These are phyloP conservation scores for Sussaba pulchella DNA, from an alignment of 2,888 invertebrate species.

Conservation along the genomic window DNA sequence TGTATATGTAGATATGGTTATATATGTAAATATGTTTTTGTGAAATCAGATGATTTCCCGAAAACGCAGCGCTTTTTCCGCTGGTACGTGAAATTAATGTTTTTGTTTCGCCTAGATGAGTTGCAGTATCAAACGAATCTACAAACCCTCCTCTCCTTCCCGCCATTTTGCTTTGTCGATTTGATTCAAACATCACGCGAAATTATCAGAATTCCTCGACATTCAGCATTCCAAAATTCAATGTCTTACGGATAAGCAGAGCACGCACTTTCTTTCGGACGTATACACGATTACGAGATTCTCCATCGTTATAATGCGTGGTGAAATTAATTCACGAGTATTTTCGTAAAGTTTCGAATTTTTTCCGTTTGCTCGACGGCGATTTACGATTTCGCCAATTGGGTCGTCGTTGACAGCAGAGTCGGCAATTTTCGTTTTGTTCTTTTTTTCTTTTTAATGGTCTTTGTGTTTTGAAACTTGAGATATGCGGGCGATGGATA, in stretches of 20 bases:
- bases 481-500: slow-evolving; percentile 29
- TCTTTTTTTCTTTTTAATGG: background rate
- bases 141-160: background rate
- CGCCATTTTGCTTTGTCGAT: slow-evolving; percentile 11
- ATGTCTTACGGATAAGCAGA: slow-evolving; percentile 11
- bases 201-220: slow-evolving; percentile 17
- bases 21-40: background rate
- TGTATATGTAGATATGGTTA: too few relatives aligned
- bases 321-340: background rate
- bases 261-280: slow-evolving; percentile 20
- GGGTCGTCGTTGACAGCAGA: background rate
- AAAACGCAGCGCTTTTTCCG: background rate
- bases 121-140: too few relatives aligned
- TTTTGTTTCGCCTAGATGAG: too few relatives aligned
- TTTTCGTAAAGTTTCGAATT: slow-evolving; percentile 3
- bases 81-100: too few relatives aligned
- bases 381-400: slow-evolving; percentile 17
- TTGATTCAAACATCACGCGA: background rate
- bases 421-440: slow-evolving; percentile 16
- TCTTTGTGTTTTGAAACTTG: slow-evolving; percentile 47
- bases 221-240: slow-evolving; percentile 1
- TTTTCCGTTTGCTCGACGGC: background rate
- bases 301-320: background rate
- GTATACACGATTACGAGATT: background rate
- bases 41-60: background rate